Percentiles rank a stretch among this genome's conserved stretches.
Conservation (phyloP, 1,140 invertebrate species). For the Spodoptera litura region DNA sequence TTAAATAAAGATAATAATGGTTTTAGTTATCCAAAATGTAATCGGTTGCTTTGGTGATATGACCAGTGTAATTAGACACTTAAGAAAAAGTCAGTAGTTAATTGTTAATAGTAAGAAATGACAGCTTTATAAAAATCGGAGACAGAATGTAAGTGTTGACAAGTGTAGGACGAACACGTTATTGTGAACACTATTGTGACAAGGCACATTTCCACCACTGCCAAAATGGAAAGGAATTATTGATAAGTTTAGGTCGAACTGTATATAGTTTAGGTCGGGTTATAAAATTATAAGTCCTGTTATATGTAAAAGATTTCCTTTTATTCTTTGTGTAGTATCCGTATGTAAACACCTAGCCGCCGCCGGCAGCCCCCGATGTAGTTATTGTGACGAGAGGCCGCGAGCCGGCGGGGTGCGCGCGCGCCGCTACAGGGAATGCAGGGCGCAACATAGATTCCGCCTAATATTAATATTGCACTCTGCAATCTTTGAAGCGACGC, state of each 20-base stretch:
- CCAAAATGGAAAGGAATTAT: slow-evolving; percentile 71
- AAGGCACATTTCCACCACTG: slow-evolving; percentile 87
- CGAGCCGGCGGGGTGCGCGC: slow-evolving; percentile 40
- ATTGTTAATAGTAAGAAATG: slow-evolving; percentile 76
- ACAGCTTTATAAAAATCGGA: slow-evolving; percentile 81
- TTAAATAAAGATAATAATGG: slow-evolving; percentile 78
- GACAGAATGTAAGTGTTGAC: slow-evolving; percentile 57
- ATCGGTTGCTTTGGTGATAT: slow-evolving; percentile 69
- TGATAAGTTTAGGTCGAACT: slow-evolving; percentile 42
- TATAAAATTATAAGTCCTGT: slow-evolving; percentile 76
- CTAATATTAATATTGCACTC: slow-evolving; percentile 81
- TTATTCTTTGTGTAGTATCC: slow-evolving; percentile 80
- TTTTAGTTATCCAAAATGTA: slow-evolving; percentile 76
- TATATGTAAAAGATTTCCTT: slow-evolving; percentile 69
- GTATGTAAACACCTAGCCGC: slow-evolving; percentile 66
- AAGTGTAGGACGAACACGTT: slow-evolving; percentile 62
- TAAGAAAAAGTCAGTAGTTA: slow-evolving; percentile 83
- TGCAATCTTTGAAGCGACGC: slow-evolving; percentile 82
- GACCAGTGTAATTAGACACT: slow-evolving; percentile 69
- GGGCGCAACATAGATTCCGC: slow-evolving; percentile 82
- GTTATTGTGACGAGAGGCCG: slow-evolving; percentile 8
- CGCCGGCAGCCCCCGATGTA: slow-evolving; percentile 56
- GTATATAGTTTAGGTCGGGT: slow-evolving; percentile 52
- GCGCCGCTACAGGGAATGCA: slow-evolving; percentile 80
- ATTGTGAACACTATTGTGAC: slow-evolving; percentile 65